Base-by-base conservation (phyloP, 2,888 invertebrate species). In the Dendrolimus pini region DNA sequence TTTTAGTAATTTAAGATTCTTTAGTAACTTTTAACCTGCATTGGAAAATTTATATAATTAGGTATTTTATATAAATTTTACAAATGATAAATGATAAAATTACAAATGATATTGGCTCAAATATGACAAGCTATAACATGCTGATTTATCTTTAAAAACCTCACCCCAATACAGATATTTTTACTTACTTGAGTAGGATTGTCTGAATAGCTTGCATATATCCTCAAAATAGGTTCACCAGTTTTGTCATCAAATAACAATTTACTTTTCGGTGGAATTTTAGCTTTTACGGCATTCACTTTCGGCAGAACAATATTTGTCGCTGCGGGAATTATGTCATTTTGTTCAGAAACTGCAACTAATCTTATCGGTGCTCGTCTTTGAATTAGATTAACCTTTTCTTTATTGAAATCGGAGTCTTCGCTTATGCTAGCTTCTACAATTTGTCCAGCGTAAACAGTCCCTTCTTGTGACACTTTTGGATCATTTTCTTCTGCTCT, bases 201-300 rank as follows among this genome's bases (percentile, higher is more conserved):
- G 59, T 88, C 84, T 52, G 82, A 70, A 59, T 89, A 90, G 66
- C 87, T 90, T 1, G 90, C 92, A 65, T 92, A 93, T 72, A 93
- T 92, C 66, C 92, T 87, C 65, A 93, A 77, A 41, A 92, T 85
- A 7, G 91, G 89, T 62, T 89, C 88, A 7, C 89, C 89, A 53
- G 87, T 87, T 59, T 85, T 83, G 58, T 86, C 85, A 60, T 89
- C 90, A 65, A 84, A 85, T 1, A 82, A 84, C 56, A 90, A 65
- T 66, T 87, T 89, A 64, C 84, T 89, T 61, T 84, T 87, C 9
- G 88, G 84, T 30, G 89, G 86, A 59, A 85, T 85, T 65, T 83
- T 89, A 0, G 86, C 86, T 68, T 88, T 89, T 0, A 88, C 80
- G 7, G 82, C 72, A 1, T 79, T 73, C 41, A 77, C 62, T 67